Conservation (phyloP, 2,888 invertebrate species). For the Pristionchus maxplancki region DNA sequence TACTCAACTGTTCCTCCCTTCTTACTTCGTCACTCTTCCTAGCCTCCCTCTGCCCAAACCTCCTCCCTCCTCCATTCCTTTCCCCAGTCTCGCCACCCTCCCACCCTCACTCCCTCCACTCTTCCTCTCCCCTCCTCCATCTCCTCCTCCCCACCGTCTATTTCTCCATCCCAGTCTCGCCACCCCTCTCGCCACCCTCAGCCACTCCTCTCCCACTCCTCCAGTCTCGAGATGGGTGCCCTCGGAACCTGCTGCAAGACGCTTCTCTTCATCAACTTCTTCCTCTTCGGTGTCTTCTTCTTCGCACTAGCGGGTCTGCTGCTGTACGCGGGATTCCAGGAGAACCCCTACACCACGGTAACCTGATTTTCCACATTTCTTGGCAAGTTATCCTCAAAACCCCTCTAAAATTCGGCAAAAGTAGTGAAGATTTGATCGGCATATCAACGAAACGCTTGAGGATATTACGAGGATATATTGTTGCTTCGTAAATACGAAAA, state of each 20-base stretch:
- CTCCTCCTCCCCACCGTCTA: not conserved
- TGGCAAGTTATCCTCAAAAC: not conserved
- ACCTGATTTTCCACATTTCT: not conserved
- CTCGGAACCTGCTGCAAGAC: not conserved
- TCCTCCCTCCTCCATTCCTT: not conserved
- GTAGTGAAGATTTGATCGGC: no score
- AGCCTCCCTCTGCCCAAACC: not conserved
- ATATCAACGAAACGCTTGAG: no score
- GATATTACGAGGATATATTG: no score
- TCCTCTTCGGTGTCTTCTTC: not conserved
- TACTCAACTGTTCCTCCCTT: not conserved
- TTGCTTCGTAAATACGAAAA: not conserved
- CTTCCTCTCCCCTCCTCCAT: not conserved
- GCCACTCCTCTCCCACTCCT: not conserved
- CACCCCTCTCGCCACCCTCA: no score
- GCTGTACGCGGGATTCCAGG: not conserved
- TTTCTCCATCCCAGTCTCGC: no score
- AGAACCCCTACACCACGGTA: slow-evolving; percentile 23
- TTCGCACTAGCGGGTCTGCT: not conserved
- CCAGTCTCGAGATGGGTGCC: not conserved
- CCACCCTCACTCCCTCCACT: not conserved
- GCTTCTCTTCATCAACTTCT: not conserved
- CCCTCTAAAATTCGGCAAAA: not conserved
- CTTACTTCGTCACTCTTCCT: not conserved
- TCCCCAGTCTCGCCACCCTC: not conserved